Base-by-base conservation (phyloP, 2,888 invertebrate genomes). In the Tiphia femorata region DNA sequence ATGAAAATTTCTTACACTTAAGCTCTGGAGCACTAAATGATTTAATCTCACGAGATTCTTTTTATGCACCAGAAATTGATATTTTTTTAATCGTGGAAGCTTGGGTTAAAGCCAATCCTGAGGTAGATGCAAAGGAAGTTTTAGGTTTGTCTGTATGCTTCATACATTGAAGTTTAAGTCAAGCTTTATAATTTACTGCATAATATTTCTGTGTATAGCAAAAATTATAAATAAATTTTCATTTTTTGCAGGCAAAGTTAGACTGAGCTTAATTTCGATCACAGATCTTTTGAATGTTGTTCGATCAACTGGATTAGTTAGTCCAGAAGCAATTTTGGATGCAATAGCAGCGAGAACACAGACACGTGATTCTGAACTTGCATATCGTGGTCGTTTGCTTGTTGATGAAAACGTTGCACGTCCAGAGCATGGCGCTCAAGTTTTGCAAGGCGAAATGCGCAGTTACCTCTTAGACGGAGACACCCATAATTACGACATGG, bases 61-160 rank as follows among this genome's bases (percentile, higher is more conserved):
- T 99, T 86, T 98, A 94, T 86, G 97, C 96, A 0, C 91, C 93
- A 0, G 99, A 99, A 85, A 94, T 95, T 30, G 93, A 97, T 74
- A 97, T 99, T 67, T 99, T 99, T 85, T 88, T 90, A 73, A 94
- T 96, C 0, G 94, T 98, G 0, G 89, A 91, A 80, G 88, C 87
- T 53, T 98, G 98, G 98, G 92, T 93, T 70, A 90, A 89, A 68
- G 89, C 90, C 21, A 96, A 97, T 85, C 87, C 89, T 56, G 87
- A 88, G 60, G 86, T 87, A 75, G 89, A 79, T 30, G 41, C 67
- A 3, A 67, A 71, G 21, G 63, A 67, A 46, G 75, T 82, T 44
- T 67, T 83, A 64, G 67, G 82, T 81, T 58, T 56, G 61, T 55
- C n/a, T 20, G 21, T 47, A 51, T 23, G 2, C 3, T 10, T n/a